phyloP scores from a whole-genome alignment of 2,888 invertebrate species.

The Cryptus armator region DNA sequence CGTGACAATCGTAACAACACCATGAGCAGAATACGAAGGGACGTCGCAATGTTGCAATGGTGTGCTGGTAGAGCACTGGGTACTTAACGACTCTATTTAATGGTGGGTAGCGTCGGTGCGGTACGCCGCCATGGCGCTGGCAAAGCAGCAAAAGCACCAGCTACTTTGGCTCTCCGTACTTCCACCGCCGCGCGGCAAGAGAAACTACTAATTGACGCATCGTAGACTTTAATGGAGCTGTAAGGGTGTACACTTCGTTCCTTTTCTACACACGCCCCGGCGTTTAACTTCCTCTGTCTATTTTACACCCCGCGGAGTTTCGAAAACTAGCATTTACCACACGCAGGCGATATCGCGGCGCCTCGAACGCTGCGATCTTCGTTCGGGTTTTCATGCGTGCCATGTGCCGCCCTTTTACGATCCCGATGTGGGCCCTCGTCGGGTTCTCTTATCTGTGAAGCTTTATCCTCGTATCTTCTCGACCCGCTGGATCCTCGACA shows the following conservation, averaged over 20 bases:
- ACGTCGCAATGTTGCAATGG: constrained; percentile 52
- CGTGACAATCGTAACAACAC: constrained; percentile 74
- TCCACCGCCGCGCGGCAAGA: constrained; percentile 42
- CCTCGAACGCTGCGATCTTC: constrained; percentile 8
- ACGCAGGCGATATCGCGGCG: not conserved
- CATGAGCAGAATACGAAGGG: constrained; percentile 42
- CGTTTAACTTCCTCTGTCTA: constrained; percentile 24
- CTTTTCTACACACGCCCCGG: constrained; percentile 6
- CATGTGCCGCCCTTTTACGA: constrained; percentile 19
- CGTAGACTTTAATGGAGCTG: constrained; percentile 70
- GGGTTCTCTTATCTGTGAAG: constrained; percentile 24
- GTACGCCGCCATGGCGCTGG: constrained; percentile 51
- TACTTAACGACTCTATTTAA: constrained; percentile 68
- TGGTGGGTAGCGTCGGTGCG: constrained; percentile 62
- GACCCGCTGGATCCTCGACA: constrained; percentile 28
- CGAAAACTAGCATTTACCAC: constrained; percentile 15
- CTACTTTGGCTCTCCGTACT: constrained; percentile 21
- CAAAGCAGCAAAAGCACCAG: not conserved
- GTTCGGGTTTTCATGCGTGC: constrained; percentile 6
- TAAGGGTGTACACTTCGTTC: constrained; percentile 34
- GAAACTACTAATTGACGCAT: constrained; percentile 75
- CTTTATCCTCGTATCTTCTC: constrained; percentile 46
- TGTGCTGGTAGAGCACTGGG: constrained; percentile 66
- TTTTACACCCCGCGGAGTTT: constrained; percentile 13
- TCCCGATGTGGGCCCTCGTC: constrained; percentile 18